phyloP scores from a whole-genome alignment of 2,888 invertebrate species.

The Apodemia zela region DNA sequence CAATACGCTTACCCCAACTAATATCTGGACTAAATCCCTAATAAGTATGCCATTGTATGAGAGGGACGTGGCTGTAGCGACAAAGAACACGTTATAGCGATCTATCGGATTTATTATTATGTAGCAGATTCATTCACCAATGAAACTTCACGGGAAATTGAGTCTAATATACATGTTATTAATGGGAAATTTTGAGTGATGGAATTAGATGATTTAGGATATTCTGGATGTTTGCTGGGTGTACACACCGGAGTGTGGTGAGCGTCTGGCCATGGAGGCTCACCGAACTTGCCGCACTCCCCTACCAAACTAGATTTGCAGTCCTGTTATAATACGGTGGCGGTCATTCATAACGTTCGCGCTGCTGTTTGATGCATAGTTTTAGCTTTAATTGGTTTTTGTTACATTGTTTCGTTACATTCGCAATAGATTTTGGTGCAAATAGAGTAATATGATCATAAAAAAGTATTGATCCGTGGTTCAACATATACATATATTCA shows the following conservation, averaged over 20 bases:
- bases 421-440: not conserved
- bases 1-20: constrained; percentile 78
- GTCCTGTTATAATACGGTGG: constrained; percentile 70
- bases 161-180: constrained; percentile 4
- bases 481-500: too few species aligned
- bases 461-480: not conserved
- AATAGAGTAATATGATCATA: not conserved
- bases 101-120: constrained; percentile 49
- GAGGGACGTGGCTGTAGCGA: constrained; percentile 75
- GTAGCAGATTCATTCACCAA: constrained; percentile 27
- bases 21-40: constrained; percentile 81
- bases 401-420: constrained; percentile 14
- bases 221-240: constrained; percentile 45
- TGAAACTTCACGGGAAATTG: constrained; percentile 31
- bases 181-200: constrained; percentile 36
- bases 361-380: constrained; percentile 67
- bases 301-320: constrained; percentile 76
- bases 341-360: constrained; percentile 67
- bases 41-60: constrained; percentile 81
- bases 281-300: constrained; percentile 78
- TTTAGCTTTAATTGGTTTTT: constrained; percentile 46
- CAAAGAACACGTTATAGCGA: constrained; percentile 80
- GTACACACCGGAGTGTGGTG: constrained; percentile 54
- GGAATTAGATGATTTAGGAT: constrained; percentile 35
- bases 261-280: constrained; percentile 78